These are phyloP conservation scores for Leptopilina myrica DNA, from an alignment of 2,888 invertebrate species.

Conservation along the genomic window DNA sequence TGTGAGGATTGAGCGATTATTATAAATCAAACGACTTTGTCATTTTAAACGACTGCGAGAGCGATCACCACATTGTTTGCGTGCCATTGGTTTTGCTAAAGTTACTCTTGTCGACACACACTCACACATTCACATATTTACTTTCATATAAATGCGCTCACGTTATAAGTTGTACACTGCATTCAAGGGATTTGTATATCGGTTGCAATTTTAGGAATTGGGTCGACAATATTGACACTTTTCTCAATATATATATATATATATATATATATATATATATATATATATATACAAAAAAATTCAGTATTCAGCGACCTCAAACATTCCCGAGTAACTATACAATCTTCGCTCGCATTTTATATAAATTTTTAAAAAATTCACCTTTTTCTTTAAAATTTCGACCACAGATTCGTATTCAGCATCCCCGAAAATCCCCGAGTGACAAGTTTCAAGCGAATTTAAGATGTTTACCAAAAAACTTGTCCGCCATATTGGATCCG, in stretches of 20 bases:
- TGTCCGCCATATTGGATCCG: neutral
- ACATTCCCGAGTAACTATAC: no score
- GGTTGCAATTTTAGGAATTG: constrained; percentile 25
- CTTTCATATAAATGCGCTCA: constrained; percentile 44
- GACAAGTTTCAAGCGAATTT: neutral
- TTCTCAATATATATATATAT: no score
- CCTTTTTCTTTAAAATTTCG: no score
- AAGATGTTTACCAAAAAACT: neutral
- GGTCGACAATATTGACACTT: constrained; percentile 5
- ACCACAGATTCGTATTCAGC: no score
- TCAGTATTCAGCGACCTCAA: no score
- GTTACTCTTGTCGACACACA: constrained; percentile 63
- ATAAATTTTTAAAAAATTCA: no score
- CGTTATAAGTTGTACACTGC: constrained; percentile 27
- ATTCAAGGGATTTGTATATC: neutral
- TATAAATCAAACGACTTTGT: constrained; percentile 71
- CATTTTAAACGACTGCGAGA: constrained; percentile 47
- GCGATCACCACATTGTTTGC: constrained; percentile 63
- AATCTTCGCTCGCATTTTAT: no score
- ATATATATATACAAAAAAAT: no score
- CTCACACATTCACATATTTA: constrained; percentile 59
- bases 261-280: no score
- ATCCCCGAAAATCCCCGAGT: neutral
- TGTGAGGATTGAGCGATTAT: constrained; percentile 74
- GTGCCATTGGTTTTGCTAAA: constrained; percentile 72